A percentile compares a stretch with the other conserved stretches of the same genome.
phyloP scores from a whole-genome alignment of 2,797 vertebrate species.

The Argyrosomus regius region DNA sequence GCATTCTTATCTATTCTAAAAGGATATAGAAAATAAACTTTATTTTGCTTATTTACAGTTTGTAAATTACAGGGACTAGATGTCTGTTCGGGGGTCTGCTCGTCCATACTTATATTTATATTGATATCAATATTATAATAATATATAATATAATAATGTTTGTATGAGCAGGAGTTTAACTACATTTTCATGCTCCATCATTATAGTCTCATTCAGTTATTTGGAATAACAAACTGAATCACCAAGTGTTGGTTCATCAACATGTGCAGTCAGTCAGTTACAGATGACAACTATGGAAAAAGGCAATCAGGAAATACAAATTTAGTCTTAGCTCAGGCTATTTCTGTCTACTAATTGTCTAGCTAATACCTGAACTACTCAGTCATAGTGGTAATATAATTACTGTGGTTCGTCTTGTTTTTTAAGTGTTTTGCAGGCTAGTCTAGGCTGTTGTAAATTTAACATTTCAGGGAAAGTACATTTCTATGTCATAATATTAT shows the following conservation, averaged over 20 bases:
- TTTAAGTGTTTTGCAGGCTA: neutral
- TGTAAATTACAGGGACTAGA: too few relatives aligned
- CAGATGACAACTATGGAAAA: neutral
- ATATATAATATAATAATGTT: neutral
- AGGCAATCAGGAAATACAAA: neutral
- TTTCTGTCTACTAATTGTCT: too few relatives aligned
- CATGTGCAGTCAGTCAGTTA: neutral
- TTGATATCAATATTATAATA: neutral
- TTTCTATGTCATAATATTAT: neutral
- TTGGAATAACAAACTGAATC: too few relatives aligned
- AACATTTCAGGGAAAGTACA: neutral
- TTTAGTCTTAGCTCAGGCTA: neutral
- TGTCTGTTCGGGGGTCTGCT: neutral
- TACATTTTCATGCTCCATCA: neutral
- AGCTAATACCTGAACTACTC: too few relatives aligned
- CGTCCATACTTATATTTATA: neutral
- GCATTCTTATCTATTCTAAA: neutral
- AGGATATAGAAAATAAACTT: too few relatives aligned
- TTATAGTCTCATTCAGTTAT: neutral
- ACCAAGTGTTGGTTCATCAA: neutral
- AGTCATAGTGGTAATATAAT: neutral
- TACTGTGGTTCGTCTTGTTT: neutral
- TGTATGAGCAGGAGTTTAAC: neutral
- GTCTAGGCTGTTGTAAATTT: neutral
- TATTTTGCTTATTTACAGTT: too few relatives aligned